Conservation (phyloP, 1,140 invertebrate species). For the Colletes gigas region DNA sequence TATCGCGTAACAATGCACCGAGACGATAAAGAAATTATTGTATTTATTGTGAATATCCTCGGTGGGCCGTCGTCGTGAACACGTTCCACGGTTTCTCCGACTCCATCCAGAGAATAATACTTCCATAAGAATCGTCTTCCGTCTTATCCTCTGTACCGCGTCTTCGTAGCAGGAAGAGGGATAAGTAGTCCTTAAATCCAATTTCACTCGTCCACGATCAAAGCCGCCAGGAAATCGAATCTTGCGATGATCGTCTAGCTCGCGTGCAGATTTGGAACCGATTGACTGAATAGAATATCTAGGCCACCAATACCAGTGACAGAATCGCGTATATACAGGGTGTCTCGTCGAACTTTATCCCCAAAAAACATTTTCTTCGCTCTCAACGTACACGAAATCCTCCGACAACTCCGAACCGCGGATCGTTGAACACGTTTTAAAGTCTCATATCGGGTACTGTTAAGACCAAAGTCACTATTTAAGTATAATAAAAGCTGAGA, state of each 20-base stretch:
- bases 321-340: too few species aligned
- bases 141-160: constrained; percentile 11
- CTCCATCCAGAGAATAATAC: not conserved
- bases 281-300: constrained; percentile 53
- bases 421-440: too few species aligned
- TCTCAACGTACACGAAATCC: too few species aligned
- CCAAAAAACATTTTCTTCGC: too few species aligned
- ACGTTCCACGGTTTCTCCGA: not conserved
- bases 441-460: too few species aligned
- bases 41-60: constrained; percentile 26
- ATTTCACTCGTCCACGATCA: constrained; percentile 47
- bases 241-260: constrained; percentile 44
- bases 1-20: not conserved
- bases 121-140: constrained; percentile 11
- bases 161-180: not conserved
- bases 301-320: constrained; percentile 28
- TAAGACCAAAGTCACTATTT: too few species aligned
- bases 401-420: too few species aligned
- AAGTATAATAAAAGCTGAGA: not conserved
- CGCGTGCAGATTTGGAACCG: constrained; percentile 50
- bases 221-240: constrained; percentile 52
- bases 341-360: too few species aligned
- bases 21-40: not conserved
- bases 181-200: constrained; percentile 44
- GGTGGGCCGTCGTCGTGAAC: not conserved